Base-by-base conservation (phyloP, 2,888 invertebrate genomes). In the Cynaeus angustus region DNA sequence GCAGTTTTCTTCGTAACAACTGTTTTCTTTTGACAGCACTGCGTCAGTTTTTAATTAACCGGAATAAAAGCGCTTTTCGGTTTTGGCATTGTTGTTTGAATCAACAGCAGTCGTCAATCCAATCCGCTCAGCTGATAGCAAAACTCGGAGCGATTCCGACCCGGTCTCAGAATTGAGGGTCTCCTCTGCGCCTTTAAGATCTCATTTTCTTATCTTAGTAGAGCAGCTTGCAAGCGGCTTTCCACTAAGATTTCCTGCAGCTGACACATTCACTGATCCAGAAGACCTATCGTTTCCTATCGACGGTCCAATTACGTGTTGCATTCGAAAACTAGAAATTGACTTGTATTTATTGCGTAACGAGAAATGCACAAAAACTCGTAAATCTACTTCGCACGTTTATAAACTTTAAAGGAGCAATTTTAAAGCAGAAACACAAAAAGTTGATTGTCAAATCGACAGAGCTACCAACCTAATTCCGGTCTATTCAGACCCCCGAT, bases 221-320 rank as follows among this genome's bases (percentile, higher is more conserved):
- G 52, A 55, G 69, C 74, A 74, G 74, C 69, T 68, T 64, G 71
- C 71, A 64, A 69, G 59, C 70, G 65, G 58, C 67, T 67, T 66
- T 69, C 68, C 65, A 55, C 43, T 56, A 68, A 72, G 71, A 75
- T 75, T 71, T 75, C 71, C 69, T 74, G 73, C 77, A 73, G 72
- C 73, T 74, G 77, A 75, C 77, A 73, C 71, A 68, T 73, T 71
- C 72, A 74, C 72, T 71, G 77, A 77, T 75, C 72, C 68, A 72
- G 72, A 73, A 75, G 53, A 43, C 21, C 66, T 62, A 66, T 67
- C 66, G 66, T 58, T 37, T 70, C 66, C 65, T 55, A 53, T 66
- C 56, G 52, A 43, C 26, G 21, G 7, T 13, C 33, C 53, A 62
- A 62, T 62, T 68, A 68, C 62, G 46, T 62, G 61, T 68, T 68